Conservation (phyloP, 2,113 vertebrate species). For the Platycercus adscitus region DNA sequence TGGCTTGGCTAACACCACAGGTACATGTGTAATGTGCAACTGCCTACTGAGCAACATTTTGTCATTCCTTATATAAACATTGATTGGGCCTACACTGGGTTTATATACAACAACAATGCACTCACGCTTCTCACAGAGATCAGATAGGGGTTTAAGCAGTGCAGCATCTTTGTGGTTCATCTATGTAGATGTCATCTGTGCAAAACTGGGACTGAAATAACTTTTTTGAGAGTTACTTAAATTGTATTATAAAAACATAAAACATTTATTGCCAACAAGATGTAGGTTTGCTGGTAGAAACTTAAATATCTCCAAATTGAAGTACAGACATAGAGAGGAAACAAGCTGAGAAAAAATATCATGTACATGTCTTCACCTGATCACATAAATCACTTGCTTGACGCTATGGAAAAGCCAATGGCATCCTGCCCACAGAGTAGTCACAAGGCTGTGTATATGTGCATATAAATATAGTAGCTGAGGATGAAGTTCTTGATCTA, state of each 20-base stretch:
- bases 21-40: too few species aligned
- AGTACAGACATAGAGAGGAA: slow-evolving; percentile 20
- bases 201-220: background rate
- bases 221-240: background rate
- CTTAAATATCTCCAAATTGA: background rate
- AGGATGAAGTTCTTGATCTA: background rate
- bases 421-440: background rate
- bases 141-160: background rate
- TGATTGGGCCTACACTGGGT: background rate
- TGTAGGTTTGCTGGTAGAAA: background rate
- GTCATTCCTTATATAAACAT: background rate
- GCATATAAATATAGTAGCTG: slow-evolving; percentile 33
- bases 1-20: background rate
- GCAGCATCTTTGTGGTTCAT: background rate
- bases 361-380: slow-evolving; percentile 49
- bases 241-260: background rate
- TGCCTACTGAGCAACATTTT: background rate
- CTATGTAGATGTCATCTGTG: background rate
- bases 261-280: background rate
- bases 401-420: slow-evolving; percentile 22
- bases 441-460: slow-evolving; percentile 16
- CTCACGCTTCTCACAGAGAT: background rate
- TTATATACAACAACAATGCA: background rate
- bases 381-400: slow-evolving; percentile 46
- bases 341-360: slow-evolving; percentile 36